phyloP scores from a whole-genome alignment of 2,888 invertebrate genomes.

The Diadegma fenestrale region DNA sequence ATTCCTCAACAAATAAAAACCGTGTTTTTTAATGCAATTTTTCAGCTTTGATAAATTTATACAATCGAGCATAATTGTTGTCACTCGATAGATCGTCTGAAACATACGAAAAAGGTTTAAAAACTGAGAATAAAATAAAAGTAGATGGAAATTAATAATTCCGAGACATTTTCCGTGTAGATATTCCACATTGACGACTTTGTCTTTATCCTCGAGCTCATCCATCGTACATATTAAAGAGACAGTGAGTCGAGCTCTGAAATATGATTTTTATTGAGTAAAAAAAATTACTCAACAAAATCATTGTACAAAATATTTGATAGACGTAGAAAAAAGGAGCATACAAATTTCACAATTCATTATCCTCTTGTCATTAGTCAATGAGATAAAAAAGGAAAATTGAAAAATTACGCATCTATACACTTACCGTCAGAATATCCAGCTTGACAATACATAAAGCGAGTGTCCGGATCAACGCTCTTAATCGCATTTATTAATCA shows the following conservation, averaged over 20 bases:
- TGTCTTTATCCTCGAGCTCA: neutral
- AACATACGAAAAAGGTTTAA: neutral
- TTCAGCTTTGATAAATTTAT: conserved; percentile 18
- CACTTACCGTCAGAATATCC: conserved; percentile 51
- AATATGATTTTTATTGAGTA: conserved; percentile 50
- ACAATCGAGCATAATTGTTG: neutral
- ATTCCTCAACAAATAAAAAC: neutral
- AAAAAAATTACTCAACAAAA: conserved; percentile 46
- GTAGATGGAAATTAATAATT: neutral
- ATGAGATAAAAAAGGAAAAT: neutral
- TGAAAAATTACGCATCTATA: conserved; percentile 54
- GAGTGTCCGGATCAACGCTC: conserved; percentile 61
- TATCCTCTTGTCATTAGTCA: conserved; percentile 43
- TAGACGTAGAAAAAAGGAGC: conserved; percentile 28
- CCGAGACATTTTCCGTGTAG: neutral
- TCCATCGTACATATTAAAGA: conserved; percentile 2
- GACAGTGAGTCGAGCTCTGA: conserved; percentile 4
- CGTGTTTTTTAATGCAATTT: conserved; percentile 10
- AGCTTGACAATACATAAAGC: conserved; percentile 68
- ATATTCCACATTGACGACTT: neutral
- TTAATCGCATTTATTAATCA: conserved; percentile 63
- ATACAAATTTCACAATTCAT: conserved; percentile 10
- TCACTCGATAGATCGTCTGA: neutral
- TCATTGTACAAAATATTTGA: conserved; percentile 61
- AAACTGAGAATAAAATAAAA: neutral